phyloP scores from a whole-genome alignment of 2,113 vertebrate species.

The Harpagus bidentatus region DNA sequence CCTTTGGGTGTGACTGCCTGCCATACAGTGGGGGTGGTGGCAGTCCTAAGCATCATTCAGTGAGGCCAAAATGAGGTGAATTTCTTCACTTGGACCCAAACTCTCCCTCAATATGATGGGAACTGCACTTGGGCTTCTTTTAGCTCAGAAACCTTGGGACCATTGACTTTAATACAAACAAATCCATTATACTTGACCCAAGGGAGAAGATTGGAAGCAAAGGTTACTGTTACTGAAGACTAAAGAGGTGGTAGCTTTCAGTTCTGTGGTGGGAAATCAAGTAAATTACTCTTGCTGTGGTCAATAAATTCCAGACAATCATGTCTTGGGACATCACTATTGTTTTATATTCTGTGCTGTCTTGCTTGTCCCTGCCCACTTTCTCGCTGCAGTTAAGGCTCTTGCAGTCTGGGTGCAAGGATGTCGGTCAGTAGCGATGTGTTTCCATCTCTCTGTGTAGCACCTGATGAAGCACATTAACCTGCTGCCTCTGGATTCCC shows the following conservation, averaged over 20 bases:
- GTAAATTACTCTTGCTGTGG: neutral
- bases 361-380: neutral
- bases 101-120: neutral
- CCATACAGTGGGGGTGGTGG: neutral
- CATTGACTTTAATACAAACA: neutral
- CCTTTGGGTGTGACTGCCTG: neutral
- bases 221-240: neutral
- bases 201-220: neutral
- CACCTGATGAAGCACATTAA: constrained; percentile 91
- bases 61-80: neutral
- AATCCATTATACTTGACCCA: neutral
- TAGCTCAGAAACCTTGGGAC: neutral
- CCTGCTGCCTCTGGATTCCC: constrained; percentile 88
- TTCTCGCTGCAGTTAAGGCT: neutral
- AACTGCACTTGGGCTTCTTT: neutral
- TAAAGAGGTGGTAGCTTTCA: neutral
- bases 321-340: neutral
- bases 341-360: neutral
- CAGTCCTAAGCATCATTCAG: neutral
- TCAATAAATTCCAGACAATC: neutral
- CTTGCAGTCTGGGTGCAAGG: neutral
- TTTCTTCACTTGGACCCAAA: neutral
- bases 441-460: constrained; percentile 60
- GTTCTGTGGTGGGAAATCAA: neutral
- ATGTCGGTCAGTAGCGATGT: neutral